phyloP scores from a whole-genome alignment of 2,888 invertebrate genomes.

The Netelia fuscicornis region DNA sequence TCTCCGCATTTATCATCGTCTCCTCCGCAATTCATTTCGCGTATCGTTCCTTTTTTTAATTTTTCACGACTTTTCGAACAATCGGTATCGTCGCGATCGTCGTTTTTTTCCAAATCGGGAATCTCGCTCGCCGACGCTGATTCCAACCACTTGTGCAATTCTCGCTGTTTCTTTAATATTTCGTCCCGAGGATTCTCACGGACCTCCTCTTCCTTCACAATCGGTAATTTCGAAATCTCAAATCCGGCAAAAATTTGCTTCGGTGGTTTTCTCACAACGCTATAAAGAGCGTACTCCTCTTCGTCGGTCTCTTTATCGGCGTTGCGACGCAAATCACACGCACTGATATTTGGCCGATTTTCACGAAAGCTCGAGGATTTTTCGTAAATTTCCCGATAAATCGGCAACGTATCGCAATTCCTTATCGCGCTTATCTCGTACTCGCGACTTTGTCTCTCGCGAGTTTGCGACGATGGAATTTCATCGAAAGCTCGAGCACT shows the following conservation, averaged over 20 bases:
- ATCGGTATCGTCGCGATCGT: background rate
- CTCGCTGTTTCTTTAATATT: conserved; percentile 69
- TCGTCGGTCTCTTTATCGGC: conserved; percentile 63
- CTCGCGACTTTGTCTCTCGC: conserved; percentile 69
- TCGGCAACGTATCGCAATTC: conserved; percentile 52
- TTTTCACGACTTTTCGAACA: background rate
- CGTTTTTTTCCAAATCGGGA: conserved; percentile 1
- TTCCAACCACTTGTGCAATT: conserved; percentile 77
- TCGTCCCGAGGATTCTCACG: conserved; percentile 56
- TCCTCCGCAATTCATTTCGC: conserved; percentile 22
- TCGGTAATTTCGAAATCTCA: conserved; percentile 59
- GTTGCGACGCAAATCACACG: background rate
- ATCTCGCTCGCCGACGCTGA: conserved; percentile 63
- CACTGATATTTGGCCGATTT: conserved; percentile 20
- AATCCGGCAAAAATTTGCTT: conserved; percentile 63
- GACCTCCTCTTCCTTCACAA: conserved; percentile 39
- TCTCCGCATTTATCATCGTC: conserved; percentile 21
- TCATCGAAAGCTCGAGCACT: background rate
- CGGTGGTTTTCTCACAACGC: conserved; percentile 76
- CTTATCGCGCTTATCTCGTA: conserved; percentile 56
- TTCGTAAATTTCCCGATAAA: conserved; percentile 46
- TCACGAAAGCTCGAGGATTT: conserved; percentile 16
- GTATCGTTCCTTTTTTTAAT: background rate
- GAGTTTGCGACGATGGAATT: conserved; percentile 52
- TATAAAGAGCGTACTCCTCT: conserved; percentile 76